Evolutionary conservation across 2,113 vertebrate genomes (phyloP).

Genomic region (Myxocyprinus asiaticus): DNA sequence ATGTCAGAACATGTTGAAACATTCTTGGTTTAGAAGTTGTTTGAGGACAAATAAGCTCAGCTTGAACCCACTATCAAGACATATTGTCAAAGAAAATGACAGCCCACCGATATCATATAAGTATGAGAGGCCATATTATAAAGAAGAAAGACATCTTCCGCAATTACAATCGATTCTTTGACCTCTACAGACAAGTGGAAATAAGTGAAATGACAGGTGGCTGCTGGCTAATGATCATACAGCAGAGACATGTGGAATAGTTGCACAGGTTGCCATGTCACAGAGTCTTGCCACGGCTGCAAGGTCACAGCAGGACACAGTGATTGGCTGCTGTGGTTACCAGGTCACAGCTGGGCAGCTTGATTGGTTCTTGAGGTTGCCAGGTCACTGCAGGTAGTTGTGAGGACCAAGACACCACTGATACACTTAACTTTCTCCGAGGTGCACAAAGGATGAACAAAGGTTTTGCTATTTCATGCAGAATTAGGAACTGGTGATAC

Average conservation of each 20-base stretch:
- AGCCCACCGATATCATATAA: slow-evolving; percentile 4
- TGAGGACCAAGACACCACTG: not conserved
- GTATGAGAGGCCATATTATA: not conserved
- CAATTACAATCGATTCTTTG: slow-evolving; percentile 34
- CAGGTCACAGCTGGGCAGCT: slow-evolving; percentile 54
- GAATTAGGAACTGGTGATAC: too few relatives aligned
- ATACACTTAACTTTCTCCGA: not conserved
- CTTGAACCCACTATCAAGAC: slow-evolving; percentile 16
- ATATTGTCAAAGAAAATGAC: slow-evolving; percentile 17
- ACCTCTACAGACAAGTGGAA: slow-evolving; percentile 40
- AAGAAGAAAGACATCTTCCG: slow-evolving; percentile 29
- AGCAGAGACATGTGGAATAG: slow-evolving; percentile 39
- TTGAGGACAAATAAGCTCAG: slow-evolving; percentile 1
- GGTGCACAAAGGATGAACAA: not conserved
- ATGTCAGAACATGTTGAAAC: slow-evolving; percentile 9
- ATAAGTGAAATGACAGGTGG: slow-evolving; percentile 51
- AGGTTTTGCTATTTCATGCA: not conserved
- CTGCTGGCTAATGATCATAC: slow-evolving; percentile 46
- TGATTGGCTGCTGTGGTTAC: slow-evolving; percentile 57
- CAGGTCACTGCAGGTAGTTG: slow-evolving; percentile 37
- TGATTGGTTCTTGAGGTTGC: slow-evolving; percentile 35
- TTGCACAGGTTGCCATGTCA: slow-evolving; percentile 54
- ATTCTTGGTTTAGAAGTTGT: slow-evolving; percentile 2
- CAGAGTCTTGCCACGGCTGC: slow-evolving; percentile 38
- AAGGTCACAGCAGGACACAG: slow-evolving; percentile 57